These are phyloP conservation scores for Acrobasis repandana DNA, from an alignment of 2,888 invertebrate genomes.

Conservation along the genomic window DNA sequence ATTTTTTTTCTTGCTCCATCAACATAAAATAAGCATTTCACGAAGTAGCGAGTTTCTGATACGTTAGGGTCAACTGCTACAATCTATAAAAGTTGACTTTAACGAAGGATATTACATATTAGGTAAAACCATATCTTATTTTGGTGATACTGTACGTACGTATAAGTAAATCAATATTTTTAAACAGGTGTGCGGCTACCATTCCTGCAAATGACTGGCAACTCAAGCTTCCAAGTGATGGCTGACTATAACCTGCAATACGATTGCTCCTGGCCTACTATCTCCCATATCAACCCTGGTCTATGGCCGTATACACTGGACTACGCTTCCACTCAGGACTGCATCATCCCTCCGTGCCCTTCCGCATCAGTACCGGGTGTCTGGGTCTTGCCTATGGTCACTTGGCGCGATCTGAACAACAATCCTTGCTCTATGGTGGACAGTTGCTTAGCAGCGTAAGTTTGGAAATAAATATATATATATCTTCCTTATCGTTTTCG, in stretches of 20 bases:
- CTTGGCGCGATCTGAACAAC: conserved; percentile 71
- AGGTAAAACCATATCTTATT: too few relatives aligned
- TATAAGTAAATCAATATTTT: not conserved
- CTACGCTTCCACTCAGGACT: conserved; percentile 81
- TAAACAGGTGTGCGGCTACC: conserved; percentile 78
- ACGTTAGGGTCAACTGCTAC: too few relatives aligned
- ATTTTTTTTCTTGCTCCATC: too few relatives aligned
- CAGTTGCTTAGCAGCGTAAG: conserved; percentile 75
- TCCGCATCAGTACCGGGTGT: conserved; percentile 80
- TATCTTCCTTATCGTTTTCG: too few relatives aligned
- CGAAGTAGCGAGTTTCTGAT: too few relatives aligned
- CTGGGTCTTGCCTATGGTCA: conserved; percentile 86
- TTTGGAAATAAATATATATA: conserved; percentile 26
- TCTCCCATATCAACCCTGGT: conserved; percentile 58
- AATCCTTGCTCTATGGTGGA: conserved; percentile 83
- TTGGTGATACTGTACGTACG: too few relatives aligned
- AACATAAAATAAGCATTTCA: too few relatives aligned
- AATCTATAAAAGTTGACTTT: too few relatives aligned
- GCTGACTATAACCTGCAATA: conserved; percentile 75
- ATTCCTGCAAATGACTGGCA: conserved; percentile 81
- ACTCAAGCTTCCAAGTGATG: conserved; percentile 83
- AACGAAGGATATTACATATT: too few relatives aligned
- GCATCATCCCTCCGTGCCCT: conserved; percentile 82
- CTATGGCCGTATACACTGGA: conserved; percentile 88
- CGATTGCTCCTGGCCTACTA: conserved; percentile 85